Conservation (phyloP, 2,113 vertebrate species). For the Eulemur macaco region DNA sequence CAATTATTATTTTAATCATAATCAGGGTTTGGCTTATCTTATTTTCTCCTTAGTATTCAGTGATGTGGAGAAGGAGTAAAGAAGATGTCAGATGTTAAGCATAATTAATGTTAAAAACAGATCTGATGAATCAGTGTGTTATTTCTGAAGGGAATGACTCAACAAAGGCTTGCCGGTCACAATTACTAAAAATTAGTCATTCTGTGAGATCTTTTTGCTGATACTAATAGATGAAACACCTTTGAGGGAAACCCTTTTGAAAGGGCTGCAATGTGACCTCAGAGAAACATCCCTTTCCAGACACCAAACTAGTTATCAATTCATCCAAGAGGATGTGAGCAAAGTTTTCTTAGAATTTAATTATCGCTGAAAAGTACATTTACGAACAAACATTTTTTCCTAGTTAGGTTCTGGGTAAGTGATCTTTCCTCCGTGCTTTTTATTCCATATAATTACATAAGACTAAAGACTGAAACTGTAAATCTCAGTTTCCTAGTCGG, state of each 20-base stretch:
- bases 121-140: constrained; percentile 62
- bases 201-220: constrained; percentile 37
- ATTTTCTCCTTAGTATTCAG: constrained; percentile 40
- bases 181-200: constrained; percentile 64
- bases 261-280: neutral
- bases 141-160: constrained; percentile 68
- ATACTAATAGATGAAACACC: constrained; percentile 26
- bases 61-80: constrained; percentile 42
- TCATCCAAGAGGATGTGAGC: constrained; percentile 26
- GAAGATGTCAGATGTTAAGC: constrained; percentile 67
- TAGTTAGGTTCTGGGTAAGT: neutral
- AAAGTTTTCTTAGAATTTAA: constrained; percentile 47
- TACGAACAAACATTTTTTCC: neutral
- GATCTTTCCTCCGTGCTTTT: neutral
- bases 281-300: constrained; percentile 46
- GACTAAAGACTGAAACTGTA: neutral
- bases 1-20: constrained; percentile 13
- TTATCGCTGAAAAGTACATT: neutral
- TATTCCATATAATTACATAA: neutral
- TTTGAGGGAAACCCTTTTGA: constrained; percentile 43
- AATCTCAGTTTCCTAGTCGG: neutral
- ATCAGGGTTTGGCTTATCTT: constrained; percentile 41
- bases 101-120: constrained; percentile 62
- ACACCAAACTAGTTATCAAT: neutral
- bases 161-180: constrained; percentile 33